Evolutionary conservation across 2,113 vertebrate genomes (phyloP), one percentile per base, ranked within the genome.

Genomic region (Muntiacus muntjak): DNA sequence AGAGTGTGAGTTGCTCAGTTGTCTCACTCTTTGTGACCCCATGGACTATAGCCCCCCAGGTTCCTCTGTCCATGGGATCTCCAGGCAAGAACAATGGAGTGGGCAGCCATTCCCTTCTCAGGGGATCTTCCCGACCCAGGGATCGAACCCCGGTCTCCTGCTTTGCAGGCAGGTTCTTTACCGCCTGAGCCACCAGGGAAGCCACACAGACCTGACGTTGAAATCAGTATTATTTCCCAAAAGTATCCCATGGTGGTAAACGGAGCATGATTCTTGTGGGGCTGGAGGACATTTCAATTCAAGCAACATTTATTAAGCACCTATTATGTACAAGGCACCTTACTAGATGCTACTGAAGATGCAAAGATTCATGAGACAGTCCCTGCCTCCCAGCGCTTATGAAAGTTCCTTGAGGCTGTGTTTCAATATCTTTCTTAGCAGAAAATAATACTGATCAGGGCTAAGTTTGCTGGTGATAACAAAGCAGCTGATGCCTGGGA

Each of bases 381-480:
- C 55, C 54, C 58, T 45, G 50, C 23, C 71, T 94, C 60, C 40
- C 64, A 52, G 64, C 17, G 64, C n/a, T 91, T 74, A 87, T 47
- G 30, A 81, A 89, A 88, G 60, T 54, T 60, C 67, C 21, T 12
- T 43, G 93, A 82, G 16, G 55, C 62, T n/a, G 52, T 50, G 55
- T 54, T 84, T 60, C 40, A 47, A 13, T 62, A 43, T 57, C 76
- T 87, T 78, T 89, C 92, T 84, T 45, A 52, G 88, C 76, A 95
- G 78, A 91, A 87, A 90, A 81, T 71, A 90, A 95, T 36, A 81
- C 95, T 83, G 95, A 89, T 50, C 40, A 85, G 78, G 78, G 82
- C 82, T 57, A 57, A 86, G 58, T 47, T 58, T 98, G 98, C 98
- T 98, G 98, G 98, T 98, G 98, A 93, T 97, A 52, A 96, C 79